A percentile compares a stretch with the other conserved stretches of the same genome.
These are phyloP conservation scores for Pachyseris speciosa DNA, from an alignment of 64 coral and sea anemone species.

Conservation along the genomic window DNA sequence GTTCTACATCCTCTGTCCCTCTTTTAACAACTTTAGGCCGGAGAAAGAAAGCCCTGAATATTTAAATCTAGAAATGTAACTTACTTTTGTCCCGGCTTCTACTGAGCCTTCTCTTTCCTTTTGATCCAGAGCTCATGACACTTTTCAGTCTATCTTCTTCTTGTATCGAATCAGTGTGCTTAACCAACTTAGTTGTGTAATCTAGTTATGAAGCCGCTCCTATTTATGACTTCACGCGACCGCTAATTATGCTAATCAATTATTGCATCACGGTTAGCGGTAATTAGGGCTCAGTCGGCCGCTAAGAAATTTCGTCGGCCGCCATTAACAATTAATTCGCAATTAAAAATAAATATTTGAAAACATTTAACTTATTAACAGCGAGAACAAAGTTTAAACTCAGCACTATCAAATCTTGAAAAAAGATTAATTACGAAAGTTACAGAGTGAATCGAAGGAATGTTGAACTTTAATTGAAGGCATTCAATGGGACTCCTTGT, in stretches of 20 bases:
- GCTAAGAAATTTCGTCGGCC: neutral
- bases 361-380: neutral
- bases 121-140: constrained; percentile 12
- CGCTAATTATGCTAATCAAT: neutral
- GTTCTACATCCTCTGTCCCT: too few relatives aligned
- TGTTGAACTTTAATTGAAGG: too few relatives aligned
- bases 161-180: neutral
- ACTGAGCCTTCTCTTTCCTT: constrained; percentile 1
- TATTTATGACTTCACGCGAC: neutral
- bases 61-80: too few relatives aligned
- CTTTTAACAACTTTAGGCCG: too few relatives aligned
- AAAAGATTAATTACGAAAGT: too few relatives aligned
- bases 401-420: too few relatives aligned
- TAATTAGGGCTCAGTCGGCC: neutral
- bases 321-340: neutral
- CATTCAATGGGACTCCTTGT: too few relatives aligned
- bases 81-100: neutral
- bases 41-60: too few relatives aligned
- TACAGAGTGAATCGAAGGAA: too few relatives aligned
- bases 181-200: neutral
- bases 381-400: too few relatives aligned
- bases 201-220: neutral
- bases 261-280: neutral
- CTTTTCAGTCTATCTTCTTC: neutral
- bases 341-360: neutral